Evolutionary conservation across 2,888 invertebrate genomes (phyloP).

Genomic region (Megamerina dolium): DNA sequence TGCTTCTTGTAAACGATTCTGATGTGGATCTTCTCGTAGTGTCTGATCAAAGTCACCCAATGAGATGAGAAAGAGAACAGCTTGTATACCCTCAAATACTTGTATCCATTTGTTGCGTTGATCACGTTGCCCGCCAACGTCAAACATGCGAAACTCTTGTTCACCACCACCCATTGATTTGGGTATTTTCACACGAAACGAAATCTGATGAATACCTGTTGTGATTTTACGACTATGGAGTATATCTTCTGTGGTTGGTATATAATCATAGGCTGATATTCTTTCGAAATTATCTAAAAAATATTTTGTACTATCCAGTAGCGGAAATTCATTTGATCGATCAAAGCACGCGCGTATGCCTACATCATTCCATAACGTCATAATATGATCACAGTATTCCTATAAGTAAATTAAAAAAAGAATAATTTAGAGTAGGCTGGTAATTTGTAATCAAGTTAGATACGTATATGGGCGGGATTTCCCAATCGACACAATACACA

Average conservation of each 20-base stretch:
- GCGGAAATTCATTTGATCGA: conserved; percentile 69
- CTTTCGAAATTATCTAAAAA: conserved; percentile 67
- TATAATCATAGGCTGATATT: conserved; percentile 59
- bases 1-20: conserved; percentile 68
- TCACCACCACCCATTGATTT: conserved; percentile 63
- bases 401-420: conserved; percentile 38
- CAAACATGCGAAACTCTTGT: conserved; percentile 74
- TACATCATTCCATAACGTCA: conserved; percentile 62
- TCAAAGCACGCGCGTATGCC: conserved; percentile 65
- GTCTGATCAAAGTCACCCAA: conserved; percentile 75
- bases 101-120: conserved; percentile 80
- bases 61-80: conserved; percentile 74
- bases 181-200: conserved; percentile 66
- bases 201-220: conserved; percentile 67
- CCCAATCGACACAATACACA: too few relatives aligned
- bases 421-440: conserved; percentile 3
- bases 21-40: conserved; percentile 62
- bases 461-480: too few relatives aligned
- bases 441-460: too few relatives aligned
- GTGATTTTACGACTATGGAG: conserved; percentile 69
- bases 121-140: conserved; percentile 78
- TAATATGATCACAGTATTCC: conserved; percentile 68
- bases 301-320: conserved; percentile 76
- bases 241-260: conserved; percentile 71
- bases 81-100: conserved; percentile 77